Evolutionary conservation across 2,888 invertebrate genomes (phyloP).

Genomic region (Endomychus coccineus): DNA sequence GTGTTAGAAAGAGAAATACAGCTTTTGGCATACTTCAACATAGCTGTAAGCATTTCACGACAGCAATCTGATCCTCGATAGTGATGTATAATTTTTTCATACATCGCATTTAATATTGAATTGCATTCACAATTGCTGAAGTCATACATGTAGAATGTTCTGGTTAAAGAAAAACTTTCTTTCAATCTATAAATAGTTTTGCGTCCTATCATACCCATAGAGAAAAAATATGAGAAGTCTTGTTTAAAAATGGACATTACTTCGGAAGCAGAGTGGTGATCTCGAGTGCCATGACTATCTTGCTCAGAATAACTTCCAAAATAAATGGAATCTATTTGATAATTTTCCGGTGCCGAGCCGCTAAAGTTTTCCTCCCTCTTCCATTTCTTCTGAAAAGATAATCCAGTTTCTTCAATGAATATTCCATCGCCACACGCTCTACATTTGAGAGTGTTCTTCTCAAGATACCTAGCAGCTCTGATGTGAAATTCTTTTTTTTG

Average conservation of each 20-base stretch:
- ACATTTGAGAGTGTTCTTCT: constrained; percentile 53
- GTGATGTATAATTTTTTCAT: constrained; percentile 53
- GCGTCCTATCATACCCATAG: constrained; percentile 13
- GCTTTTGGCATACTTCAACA: constrained; percentile 51
- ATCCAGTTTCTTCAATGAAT: constrained; percentile 35
- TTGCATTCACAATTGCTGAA: constrained; percentile 53
- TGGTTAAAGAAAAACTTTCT: constrained; percentile 32
- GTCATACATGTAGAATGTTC: constrained; percentile 47
- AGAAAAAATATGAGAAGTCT: not conserved
- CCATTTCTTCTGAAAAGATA: too few relatives aligned
- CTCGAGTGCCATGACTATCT: too few relatives aligned
- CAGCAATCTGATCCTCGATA: constrained; percentile 50
- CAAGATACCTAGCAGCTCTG: constrained; percentile 51
- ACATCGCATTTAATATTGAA: constrained; percentile 50
- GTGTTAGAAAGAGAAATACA: constrained; percentile 47
- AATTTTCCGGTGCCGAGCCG: too few relatives aligned
- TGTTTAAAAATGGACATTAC: not conserved
- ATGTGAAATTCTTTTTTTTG: constrained; percentile 57
- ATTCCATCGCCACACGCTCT: constrained; percentile 50
- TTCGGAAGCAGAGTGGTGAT: too few relatives aligned
- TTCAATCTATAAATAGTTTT: constrained; percentile 28
- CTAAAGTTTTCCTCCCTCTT: too few relatives aligned
- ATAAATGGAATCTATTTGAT: too few relatives aligned
- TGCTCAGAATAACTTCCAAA: too few relatives aligned
- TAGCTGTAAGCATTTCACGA: constrained; percentile 47